Percentiles rank a stretch among this genome's conserved stretches.
These are phyloP conservation scores for Ernsta delagoae DNA, from an alignment of 2,888 invertebrate species.

Conservation along the genomic window DNA sequence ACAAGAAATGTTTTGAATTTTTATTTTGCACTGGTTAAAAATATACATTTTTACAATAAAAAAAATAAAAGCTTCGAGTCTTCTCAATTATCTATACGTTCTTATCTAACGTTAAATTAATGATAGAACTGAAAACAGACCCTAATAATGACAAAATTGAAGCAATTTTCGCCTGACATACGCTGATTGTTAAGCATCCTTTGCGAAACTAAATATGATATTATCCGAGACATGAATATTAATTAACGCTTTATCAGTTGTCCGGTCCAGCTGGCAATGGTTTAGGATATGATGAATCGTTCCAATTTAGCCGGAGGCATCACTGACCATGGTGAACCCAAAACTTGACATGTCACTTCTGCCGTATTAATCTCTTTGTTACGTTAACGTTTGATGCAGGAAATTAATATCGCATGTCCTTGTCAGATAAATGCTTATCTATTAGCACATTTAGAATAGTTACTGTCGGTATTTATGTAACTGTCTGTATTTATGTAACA, in stretches of 20 bases:
- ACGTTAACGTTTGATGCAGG: constrained; percentile 15
- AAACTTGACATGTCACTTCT: constrained; percentile 40
- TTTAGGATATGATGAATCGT: constrained; percentile 50
- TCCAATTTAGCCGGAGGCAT: constrained; percentile 45
- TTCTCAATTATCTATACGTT: too few relatives aligned
- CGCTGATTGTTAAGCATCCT: constrained; percentile 22
- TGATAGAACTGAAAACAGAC: neutral
- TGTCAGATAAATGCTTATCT: neutral
- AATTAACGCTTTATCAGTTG: constrained; percentile 34
- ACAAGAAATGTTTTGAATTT: too few relatives aligned
- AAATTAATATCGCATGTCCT: constrained; percentile 23
- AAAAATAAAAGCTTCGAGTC: too few relatives aligned
- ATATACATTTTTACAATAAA: too few relatives aligned
- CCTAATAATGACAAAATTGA: neutral
- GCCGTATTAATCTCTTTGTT: constrained; percentile 41
- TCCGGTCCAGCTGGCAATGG: constrained; percentile 42
- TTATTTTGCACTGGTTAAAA: too few relatives aligned
- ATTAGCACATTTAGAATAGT: neutral
- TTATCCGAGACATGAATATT: constrained; percentile 38
- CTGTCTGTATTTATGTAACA: too few relatives aligned
- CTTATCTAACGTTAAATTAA: too few relatives aligned
- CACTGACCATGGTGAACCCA: constrained; percentile 42
- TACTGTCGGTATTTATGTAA: neutral
- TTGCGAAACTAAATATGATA: constrained; percentile 26
- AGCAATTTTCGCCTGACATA: constrained; percentile 1